phyloP scores from a whole-genome alignment of 2,113 vertebrate species.

The Chaetodon trifascialis region DNA sequence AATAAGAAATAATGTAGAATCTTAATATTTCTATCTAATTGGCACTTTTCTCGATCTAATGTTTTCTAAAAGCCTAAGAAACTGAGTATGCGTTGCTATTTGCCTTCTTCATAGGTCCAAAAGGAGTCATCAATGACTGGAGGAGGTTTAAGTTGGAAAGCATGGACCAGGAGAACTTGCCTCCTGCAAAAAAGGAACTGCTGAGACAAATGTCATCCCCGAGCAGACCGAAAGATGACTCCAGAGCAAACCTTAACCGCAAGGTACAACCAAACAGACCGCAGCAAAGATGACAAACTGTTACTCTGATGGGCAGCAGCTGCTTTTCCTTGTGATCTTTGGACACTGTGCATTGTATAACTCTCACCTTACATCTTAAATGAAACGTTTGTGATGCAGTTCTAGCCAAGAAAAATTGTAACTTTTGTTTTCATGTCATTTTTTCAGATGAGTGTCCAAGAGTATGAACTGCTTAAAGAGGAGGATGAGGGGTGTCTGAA shows the following conservation, averaged over 20 bases:
- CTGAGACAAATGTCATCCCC: conserved; percentile 96
- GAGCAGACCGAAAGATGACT: conserved; percentile 83
- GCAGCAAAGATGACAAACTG: neutral
- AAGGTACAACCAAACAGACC: conserved; percentile 86
- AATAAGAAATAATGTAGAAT: neutral
- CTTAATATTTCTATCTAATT: too few relatives aligned
- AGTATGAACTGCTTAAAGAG: conserved; percentile 92
- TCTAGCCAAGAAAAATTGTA: neutral
- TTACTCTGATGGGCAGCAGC: neutral
- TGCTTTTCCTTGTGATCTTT: neutral
- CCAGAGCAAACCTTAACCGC: conserved; percentile 86
- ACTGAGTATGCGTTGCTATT: neutral
- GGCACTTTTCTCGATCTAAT: neutral
- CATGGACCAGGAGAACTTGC: conserved; percentile 88
- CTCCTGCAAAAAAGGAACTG: conserved; percentile 91
- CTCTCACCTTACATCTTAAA: too few relatives aligned
- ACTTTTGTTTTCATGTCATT: neutral
- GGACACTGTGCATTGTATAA: too few relatives aligned
- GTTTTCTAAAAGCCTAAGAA: neutral
- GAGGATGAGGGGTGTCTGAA: conserved; percentile 94
- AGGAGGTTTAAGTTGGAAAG: conserved; percentile 97
- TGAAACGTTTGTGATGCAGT: too few relatives aligned
- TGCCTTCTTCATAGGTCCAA: conserved; percentile 87
- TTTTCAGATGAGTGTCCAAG: conserved; percentile 95
- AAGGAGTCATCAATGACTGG: conserved; percentile 98